Evolutionary conservation across 2,888 invertebrate genomes (phyloP).

Genomic region (Coenonympha glycerion): DNA sequence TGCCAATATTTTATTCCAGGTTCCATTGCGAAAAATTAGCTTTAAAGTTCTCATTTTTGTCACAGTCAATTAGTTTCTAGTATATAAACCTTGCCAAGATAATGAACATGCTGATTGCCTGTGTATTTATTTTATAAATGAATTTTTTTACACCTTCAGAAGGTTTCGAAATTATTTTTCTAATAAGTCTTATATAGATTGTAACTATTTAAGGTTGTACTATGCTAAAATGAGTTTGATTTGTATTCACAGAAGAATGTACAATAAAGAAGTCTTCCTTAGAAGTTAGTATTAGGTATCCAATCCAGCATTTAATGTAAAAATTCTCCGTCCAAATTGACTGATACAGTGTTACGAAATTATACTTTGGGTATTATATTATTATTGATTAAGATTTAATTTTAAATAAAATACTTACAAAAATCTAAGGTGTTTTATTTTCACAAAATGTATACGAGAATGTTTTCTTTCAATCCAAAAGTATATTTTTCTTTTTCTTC

Average conservation of each 20-base stretch:
- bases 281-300: conserved; percentile 26
- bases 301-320: conserved; percentile 28
- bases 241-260: conserved; percentile 5
- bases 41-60: too few relatives aligned
- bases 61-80: too few relatives aligned
- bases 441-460: too few relatives aligned
- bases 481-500: conserved; percentile 55
- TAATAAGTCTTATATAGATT: too few relatives aligned
- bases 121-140: too few relatives aligned
- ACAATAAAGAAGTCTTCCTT: conserved; percentile 37
- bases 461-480: conserved; percentile 43
- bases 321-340: conserved; percentile 60
- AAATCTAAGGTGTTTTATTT: conserved; percentile 14
- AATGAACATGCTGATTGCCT: too few relatives aligned
- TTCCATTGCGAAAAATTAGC: too few relatives aligned
- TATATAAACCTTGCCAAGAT: too few relatives aligned
- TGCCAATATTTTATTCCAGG: too few relatives aligned
- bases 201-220: not conserved
- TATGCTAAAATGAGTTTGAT: not conserved
- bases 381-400: conserved; percentile 39
- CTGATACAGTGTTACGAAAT: conserved; percentile 50
- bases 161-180: too few relatives aligned
- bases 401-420: conserved; percentile 32
- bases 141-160: too few relatives aligned
- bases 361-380: conserved; percentile 40